Base-by-base conservation (phyloP, 2,888 invertebrate species). In the Mythimna pallens region DNA sequence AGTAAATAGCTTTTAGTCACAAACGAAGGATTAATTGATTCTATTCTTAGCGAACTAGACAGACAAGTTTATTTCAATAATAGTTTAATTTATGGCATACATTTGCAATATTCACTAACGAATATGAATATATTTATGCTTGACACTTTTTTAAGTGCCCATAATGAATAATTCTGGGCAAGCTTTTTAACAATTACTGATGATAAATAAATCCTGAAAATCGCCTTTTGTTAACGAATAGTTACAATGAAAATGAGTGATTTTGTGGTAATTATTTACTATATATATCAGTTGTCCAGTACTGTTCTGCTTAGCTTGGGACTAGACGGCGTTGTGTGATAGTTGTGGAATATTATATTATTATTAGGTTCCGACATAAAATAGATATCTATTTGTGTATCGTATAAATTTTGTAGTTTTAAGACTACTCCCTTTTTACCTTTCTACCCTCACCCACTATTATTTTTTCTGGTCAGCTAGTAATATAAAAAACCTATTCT, bases 41-140 rank as follows among this genome's bases (percentile, higher is more conserved):
- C 47, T 76, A 76, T 66, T 78, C 9, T 70, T 52, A 70, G 40
- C 52, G 6, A 40, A 43, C 58, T 63, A 82, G 52, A 63, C 25
- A 63, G 82, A 40, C 50, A 30, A 54, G n/a, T 70, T 47, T 63
- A 68, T 79, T 64, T 58, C 52, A 65, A 67, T 57, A 78, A n/a
- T 71, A 78, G 67, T 62, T 68, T 78, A 79, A 79, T 79, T 78
- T 79, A 83, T 67, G 83, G 57, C 67, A 82, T 82, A 79, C n/a
- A 83, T 79, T 79, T 67, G 57, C 79, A 79, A 65, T 67, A 43
- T 72, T 82, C 55, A 71, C 43, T 59, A 61, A 59, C 59, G 36
- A 64, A 64, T 52, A 71, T 79, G 79, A 79, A 82, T 78, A n/a
- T 62, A 72, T 79, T 65, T 61, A 81, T 57, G 57, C 55, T 50